Evolutionary conservation across 1,140 invertebrate species (phyloP), one percentile per base, ranked within the genome.

Genomic region (Heterodera schachtii): DNA sequence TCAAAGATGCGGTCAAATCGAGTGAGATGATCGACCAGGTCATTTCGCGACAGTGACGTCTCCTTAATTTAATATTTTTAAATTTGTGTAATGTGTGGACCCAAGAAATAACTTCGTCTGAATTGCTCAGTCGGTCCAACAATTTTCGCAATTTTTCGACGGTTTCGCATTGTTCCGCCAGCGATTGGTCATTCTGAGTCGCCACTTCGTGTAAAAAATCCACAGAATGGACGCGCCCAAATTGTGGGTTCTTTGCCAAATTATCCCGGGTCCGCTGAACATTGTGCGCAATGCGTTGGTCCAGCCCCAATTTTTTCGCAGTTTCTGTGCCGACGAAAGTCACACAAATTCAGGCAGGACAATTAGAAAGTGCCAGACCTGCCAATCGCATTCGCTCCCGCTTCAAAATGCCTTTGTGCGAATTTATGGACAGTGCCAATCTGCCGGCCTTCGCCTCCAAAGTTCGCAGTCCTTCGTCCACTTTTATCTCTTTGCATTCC

Each of bases 201-300:
- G 60, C 76, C 64, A 78, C 76, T 8, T 78, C 76, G 64, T 78
- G 76, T 47, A 78, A 78, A 78, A 69, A 78, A 46, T 78, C 76
- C 9, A 78, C 52, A n/a, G 76, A 78, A 44, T 78, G 60, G 13
- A 11, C 60, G 49, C 76, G 64, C 4, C 69, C 69, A n/a, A 43
- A 71, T 41, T 71, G 69, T 41, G 69, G 21, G 44, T 41, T 71
- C n/a, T 67, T 78, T 43, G 43, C 64, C 64, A 43, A 41, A 13
- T 78, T 49, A 21, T 78, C 76, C 41, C 60, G 64, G 13, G 49
- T 67, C 69, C 69, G 64, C 46, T 78, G 76, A 70, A 78, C 46
- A 44, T 67, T 78, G 64, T 78, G 76, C 21, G 76, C 64, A 67
- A 78, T 78, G 13, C 52, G 64, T n/a, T 78, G 76, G 64, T 78